Percentiles rank a stretch among this genome's conserved stretches.
Conservation (phyloP, 2,888 invertebrate species). For the Nomada ferruginata region DNA sequence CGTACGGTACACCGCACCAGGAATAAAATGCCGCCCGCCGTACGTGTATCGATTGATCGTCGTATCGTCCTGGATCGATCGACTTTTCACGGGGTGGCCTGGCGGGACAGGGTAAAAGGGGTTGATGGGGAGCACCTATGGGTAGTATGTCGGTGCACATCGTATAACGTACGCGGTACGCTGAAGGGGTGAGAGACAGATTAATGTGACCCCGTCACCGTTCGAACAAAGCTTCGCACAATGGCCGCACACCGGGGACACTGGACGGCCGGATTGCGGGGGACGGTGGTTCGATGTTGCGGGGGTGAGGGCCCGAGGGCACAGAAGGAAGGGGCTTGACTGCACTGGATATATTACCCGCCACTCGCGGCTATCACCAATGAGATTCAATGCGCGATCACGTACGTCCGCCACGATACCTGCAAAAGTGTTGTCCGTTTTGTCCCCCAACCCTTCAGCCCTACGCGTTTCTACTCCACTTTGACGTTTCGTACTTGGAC, state of each 20-base stretch:
- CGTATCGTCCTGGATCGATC: constrained; percentile 60
- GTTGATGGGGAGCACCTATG: constrained; percentile 61
- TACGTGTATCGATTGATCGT: constrained; percentile 52
- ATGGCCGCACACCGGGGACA: constrained; percentile 79
- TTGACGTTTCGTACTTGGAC: neutral
- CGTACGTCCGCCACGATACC: constrained; percentile 69
- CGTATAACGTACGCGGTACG: constrained; percentile 73
- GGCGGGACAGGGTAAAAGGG: constrained; percentile 38
- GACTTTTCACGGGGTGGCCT: constrained; percentile 56
- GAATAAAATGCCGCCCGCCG: constrained; percentile 13
- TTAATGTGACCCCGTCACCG: constrained; percentile 83
- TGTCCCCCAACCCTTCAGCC: constrained; percentile 9
- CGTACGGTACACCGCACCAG: neutral
- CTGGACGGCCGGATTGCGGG: constrained; percentile 72
- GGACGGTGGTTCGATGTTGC: constrained; percentile 61
- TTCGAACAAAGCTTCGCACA: constrained; percentile 83
- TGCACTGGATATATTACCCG: constrained; percentile 80
- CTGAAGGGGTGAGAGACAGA: constrained; percentile 81
- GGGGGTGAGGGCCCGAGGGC: constrained; percentile 52
- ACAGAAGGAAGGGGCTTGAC: constrained; percentile 73
- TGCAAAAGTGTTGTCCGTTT: constrained; percentile 71
- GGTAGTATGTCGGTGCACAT: constrained; percentile 66
- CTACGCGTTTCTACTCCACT: constrained; percentile 6
- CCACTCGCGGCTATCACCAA: constrained; percentile 80
- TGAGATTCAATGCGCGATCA: constrained; percentile 81